These are phyloP conservation scores for Zhuqinia jingwanae DNA, from an alignment of 2,888 invertebrate genomes.

Conservation along the genomic window DNA sequence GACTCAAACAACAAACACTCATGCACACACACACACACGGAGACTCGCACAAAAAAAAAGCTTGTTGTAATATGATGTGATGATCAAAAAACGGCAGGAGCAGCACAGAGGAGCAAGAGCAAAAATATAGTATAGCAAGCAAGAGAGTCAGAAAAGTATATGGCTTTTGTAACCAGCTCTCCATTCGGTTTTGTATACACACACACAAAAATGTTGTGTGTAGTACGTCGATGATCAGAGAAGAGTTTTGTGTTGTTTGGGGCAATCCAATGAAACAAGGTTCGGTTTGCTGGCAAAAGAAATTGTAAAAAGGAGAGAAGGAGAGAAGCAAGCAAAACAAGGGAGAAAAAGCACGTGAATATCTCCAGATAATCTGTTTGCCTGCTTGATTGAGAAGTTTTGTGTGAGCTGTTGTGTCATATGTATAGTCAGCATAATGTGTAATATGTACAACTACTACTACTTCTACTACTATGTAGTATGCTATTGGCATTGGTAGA, in stretches of 20 bases:
- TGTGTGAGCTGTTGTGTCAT: background rate
- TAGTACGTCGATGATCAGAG: too few species aligned
- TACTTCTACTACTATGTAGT: constrained; percentile 4
- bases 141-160: too few species aligned
- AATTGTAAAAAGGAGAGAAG: too few species aligned
- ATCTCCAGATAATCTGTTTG: constrained; percentile 57
- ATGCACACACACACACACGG: too few species aligned
- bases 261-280: constrained; percentile 59
- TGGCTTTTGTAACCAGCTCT: too few species aligned
- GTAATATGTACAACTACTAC: background rate
- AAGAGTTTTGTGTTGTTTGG: constrained; percentile 55
- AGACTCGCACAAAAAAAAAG: constrained; percentile 55
- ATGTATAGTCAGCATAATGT: background rate
- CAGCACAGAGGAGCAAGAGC: background rate
- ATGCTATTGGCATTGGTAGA: too few species aligned
- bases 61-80: constrained; percentile 38
- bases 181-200: background rate
- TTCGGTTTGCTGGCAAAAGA: constrained; percentile 6
- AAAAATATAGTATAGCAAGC: background rate
- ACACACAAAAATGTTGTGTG: constrained; percentile 53
- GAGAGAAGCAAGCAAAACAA: constrained; percentile 29
- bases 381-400: background rate
- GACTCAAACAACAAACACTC: too few species aligned
- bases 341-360: constrained; percentile 63
- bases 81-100: constrained; percentile 21